phyloP scores from a whole-genome alignment of 2,113 vertebrate species.

The Notothenia rossii region DNA sequence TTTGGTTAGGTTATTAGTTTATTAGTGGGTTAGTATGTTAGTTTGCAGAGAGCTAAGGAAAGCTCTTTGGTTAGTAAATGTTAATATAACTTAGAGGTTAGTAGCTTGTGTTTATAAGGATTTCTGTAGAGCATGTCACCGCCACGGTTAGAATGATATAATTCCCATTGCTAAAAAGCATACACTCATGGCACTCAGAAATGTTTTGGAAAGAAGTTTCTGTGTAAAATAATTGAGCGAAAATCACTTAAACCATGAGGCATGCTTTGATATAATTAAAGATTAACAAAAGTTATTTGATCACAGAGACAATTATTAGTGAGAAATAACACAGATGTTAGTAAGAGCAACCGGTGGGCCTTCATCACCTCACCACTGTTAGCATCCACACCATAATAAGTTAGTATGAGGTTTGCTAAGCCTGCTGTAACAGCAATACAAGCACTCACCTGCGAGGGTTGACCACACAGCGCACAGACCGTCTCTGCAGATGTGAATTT shows the following conservation, averaged over 20 bases:
- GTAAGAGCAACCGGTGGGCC: conserved; percentile 49
- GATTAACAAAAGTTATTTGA: conserved; percentile 13
- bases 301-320: background rate
- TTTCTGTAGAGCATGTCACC: background rate
- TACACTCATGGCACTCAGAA: background rate
- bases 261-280: conserved; percentile 43
- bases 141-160: background rate
- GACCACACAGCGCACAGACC: conserved; percentile 57
- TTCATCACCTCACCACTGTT: conserved; percentile 52
- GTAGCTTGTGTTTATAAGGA: conserved; percentile 14
- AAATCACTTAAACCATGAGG: conserved; percentile 9
- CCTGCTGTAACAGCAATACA: conserved; percentile 41
- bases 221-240: background rate
- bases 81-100: conserved; percentile 48
- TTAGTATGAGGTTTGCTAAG: conserved; percentile 51
- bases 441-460: conserved; percentile 56
- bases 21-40: conserved; percentile 83
- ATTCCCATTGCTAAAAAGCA: conserved; percentile 4
- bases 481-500: conserved; percentile 7
- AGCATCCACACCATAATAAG: conserved; percentile 46
- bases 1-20: conserved; percentile 69
- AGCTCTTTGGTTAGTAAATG: conserved; percentile 67
- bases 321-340: conserved; percentile 51
- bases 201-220: conserved; percentile 7
- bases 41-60: conserved; percentile 57